phyloP scores from a whole-genome alignment of 2,888 invertebrate species.

The Adineta ricciae region DNA sequence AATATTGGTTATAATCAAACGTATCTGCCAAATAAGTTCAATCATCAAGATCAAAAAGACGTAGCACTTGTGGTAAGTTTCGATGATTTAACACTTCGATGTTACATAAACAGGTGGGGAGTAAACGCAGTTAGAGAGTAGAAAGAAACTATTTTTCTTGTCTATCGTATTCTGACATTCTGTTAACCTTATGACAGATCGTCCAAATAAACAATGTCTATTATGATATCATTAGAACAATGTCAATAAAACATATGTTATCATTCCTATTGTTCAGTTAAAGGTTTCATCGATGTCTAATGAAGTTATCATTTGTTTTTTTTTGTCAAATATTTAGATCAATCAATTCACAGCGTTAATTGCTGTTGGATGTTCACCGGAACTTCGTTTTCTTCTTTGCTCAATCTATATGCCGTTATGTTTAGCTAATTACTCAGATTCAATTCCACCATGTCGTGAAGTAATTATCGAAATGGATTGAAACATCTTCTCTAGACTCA shows the following conservation, averaged over 20 bases:
- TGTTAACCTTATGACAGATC: neutral
- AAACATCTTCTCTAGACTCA: neutral
- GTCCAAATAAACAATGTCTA: neutral
- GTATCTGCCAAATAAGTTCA: slow-evolving; percentile 88
- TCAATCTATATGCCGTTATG: slow-evolving; percentile 97
- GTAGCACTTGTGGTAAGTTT: slow-evolving; percentile 66
- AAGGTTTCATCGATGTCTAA: too few species aligned
- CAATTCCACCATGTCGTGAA: slow-evolving; percentile 71
- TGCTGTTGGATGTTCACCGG: slow-evolving; percentile 88
- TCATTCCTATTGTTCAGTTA: neutral
- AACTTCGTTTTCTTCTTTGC: slow-evolving; percentile 90
- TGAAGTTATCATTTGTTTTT: too few species aligned
- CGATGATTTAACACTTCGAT: neutral
- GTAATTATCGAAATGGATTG: neutral
- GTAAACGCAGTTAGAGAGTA: neutral
- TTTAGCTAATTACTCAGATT: slow-evolving; percentile 66
- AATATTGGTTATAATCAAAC: slow-evolving; percentile 91
- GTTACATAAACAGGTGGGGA: neutral
- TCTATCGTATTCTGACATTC: neutral
- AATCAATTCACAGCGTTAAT: slow-evolving; percentile 98
- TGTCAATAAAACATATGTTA: neutral
- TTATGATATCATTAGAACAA: neutral
- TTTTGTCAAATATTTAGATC: neutral
- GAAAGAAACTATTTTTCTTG: neutral
- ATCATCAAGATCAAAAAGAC: slow-evolving; percentile 93